Evolutionary conservation across 2,113 vertebrate genomes (phyloP).

Genomic region (Actenoides lindsayi): DNA sequence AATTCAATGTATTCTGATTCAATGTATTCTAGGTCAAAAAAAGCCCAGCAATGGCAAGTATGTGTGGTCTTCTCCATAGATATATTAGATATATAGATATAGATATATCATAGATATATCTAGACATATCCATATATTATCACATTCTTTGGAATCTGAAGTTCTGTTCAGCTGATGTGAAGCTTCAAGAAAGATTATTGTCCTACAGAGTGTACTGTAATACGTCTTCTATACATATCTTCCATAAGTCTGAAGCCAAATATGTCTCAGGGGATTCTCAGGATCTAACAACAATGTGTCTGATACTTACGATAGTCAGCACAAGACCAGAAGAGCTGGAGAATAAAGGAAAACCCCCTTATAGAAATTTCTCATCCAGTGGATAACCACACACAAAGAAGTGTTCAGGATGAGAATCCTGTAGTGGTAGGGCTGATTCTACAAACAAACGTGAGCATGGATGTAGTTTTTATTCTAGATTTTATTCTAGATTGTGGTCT

Average conservation of each 20-base stretch:
- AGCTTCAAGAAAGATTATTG: background rate
- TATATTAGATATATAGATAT: too few relatives aligned
- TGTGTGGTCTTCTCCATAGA: background rate
- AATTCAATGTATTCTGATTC: background rate
- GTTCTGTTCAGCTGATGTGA: background rate
- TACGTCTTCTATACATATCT: background rate
- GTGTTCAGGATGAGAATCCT: background rate
- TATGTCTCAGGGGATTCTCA: background rate
- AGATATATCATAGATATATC: too few relatives aligned
- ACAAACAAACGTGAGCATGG: rapidly evolving
- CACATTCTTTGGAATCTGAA: background rate
- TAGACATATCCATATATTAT: background rate
- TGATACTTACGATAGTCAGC: background rate
- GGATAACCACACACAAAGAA: background rate
- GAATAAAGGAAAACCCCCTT: background rate
- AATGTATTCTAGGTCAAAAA: background rate
- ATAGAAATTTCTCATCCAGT: background rate
- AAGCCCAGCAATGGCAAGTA: background rate
- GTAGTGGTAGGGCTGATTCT: background rate
- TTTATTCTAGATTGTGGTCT: background rate
- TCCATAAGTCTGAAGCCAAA: background rate
- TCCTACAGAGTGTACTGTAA: background rate
- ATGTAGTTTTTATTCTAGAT: background rate
- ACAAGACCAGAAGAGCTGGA: background rate
- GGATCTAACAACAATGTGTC: background rate